These are phyloP conservation scores for Tiaroga cobitis DNA, from an alignment of 2,797 vertebrate species.

Conservation along the genomic window DNA sequence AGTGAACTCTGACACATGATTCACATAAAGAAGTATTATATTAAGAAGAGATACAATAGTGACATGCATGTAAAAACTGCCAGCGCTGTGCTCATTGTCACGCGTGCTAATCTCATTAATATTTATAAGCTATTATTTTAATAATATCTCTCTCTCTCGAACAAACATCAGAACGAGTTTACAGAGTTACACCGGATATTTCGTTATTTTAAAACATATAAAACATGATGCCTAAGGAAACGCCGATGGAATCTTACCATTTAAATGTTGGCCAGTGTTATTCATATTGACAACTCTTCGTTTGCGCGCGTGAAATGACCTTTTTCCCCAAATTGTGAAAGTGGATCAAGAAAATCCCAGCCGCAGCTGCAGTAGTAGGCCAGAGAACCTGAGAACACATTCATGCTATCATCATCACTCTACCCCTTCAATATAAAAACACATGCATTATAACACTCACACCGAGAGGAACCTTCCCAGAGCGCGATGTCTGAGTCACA, in stretches of 20 bases:
- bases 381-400: constrained; percentile 78
- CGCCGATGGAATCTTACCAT: constrained; percentile 78
- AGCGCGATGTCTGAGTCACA: constrained; percentile 50
- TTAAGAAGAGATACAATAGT: constrained; percentile 20
- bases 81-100: constrained; percentile 22
- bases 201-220: constrained; percentile 45
- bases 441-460: constrained; percentile 63
- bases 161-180: constrained; percentile 64
- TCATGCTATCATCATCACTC: constrained; percentile 66
- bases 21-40: constrained; percentile 34
- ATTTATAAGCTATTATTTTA: constrained; percentile 6
- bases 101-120: constrained; percentile 3
- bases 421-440: constrained; percentile 63
- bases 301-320: constrained; percentile 69
- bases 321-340: constrained; percentile 78
- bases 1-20: constrained; percentile 52
- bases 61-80: neutral
- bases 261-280: constrained; percentile 68
- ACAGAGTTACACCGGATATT: constrained; percentile 51
- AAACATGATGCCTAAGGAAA: constrained; percentile 16
- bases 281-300: constrained; percentile 56
- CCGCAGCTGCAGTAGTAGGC: constrained; percentile 80
- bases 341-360: constrained; percentile 79
- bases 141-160: constrained; percentile 42
- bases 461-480: constrained; percentile 50